These are phyloP conservation scores for Myiotriccus ornatus DNA, from an alignment of 2,797 vertebrate species.

Conservation along the genomic window DNA sequence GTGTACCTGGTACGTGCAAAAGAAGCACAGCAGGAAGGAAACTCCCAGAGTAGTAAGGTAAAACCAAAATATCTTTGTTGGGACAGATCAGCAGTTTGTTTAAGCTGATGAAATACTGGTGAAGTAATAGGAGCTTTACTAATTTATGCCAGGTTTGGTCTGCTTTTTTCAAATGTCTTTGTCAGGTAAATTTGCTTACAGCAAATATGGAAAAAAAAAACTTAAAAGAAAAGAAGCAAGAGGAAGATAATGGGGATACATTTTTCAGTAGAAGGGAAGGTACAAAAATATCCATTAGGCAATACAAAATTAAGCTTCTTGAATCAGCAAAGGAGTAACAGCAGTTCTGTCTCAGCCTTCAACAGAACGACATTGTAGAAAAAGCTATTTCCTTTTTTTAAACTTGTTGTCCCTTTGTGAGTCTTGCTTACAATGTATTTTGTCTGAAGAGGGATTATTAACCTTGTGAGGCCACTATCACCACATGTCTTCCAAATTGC, in stretches of 20 bases:
- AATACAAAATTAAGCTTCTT: background rate
- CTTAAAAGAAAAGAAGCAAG: background rate
- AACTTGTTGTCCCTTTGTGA: background rate
- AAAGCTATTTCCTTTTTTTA: background rate
- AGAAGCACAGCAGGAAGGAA: background rate
- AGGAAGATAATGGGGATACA: background rate
- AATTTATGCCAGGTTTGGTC: background rate
- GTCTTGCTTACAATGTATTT: background rate
- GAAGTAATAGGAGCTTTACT: background rate
- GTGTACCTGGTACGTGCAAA: background rate
- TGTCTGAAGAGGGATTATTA: constrained; percentile 19
- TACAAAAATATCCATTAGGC: background rate
- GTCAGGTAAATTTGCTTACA: background rate
- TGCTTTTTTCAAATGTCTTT: background rate
- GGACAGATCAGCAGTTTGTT: constrained; percentile 34
- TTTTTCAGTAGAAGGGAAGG: background rate
- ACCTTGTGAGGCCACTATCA: background rate
- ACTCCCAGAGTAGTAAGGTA: constrained; percentile 8
- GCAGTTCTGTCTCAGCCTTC: background rate
- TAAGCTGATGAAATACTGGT: constrained; percentile 4
- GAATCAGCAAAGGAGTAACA: background rate
- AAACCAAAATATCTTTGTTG: background rate
- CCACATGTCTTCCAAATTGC: background rate
- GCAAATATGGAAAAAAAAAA: background rate
- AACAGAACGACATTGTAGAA: background rate